Conservation (phyloP, 2,797 vertebrate genomes). For the Petrocephalus schoutedeni region DNA sequence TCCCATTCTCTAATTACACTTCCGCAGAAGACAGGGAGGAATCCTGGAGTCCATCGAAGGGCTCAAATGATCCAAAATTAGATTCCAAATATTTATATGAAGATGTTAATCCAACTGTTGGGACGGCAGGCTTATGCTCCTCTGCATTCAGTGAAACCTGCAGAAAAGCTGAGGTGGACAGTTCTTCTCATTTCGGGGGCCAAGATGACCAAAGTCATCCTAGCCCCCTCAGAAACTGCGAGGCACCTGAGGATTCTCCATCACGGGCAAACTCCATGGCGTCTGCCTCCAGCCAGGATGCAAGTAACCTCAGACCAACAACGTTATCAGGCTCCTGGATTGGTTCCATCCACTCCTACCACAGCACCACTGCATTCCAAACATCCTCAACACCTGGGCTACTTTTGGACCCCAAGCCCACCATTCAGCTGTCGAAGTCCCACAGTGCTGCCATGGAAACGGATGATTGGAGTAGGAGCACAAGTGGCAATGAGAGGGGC, state of each 20-base stretch:
- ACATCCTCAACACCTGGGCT: slow-evolving; percentile 44
- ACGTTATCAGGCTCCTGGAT: slow-evolving; percentile 58
- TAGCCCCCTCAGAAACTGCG: slow-evolving; percentile 22
- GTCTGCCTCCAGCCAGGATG: slow-evolving; percentile 18
- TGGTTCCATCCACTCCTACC: slow-evolving; percentile 55
- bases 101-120: slow-evolving; percentile 64
- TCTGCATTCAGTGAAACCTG: slow-evolving; percentile 43
- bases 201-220: slow-evolving; percentile 30
- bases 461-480: slow-evolving; percentile 48
- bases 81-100: slow-evolving; percentile 67
- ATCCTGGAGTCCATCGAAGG: slow-evolving; percentile 48
- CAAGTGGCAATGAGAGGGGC: slow-evolving; percentile 56
- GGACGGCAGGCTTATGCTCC: slow-evolving; percentile 47
- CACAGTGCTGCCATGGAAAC: slow-evolving; percentile 37
- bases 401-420: slow-evolving; percentile 31
- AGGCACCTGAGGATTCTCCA: slow-evolving; percentile 26
- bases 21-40: slow-evolving; percentile 31
- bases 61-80: slow-evolving; percentile 60
- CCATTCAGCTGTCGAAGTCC: slow-evolving; percentile 31
- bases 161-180: slow-evolving; percentile 37
- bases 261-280: slow-evolving; percentile 12
- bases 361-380: slow-evolving; percentile 45
- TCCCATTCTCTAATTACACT: slow-evolving; percentile 31
- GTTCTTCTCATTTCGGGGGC: slow-evolving; percentile 10
- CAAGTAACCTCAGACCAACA: slow-evolving; percentile 31